Evolutionary conservation across 2,888 invertebrate species (phyloP), one percentile per base, ranked within the genome.

Genomic region (Willowsia nigromaculata): DNA sequence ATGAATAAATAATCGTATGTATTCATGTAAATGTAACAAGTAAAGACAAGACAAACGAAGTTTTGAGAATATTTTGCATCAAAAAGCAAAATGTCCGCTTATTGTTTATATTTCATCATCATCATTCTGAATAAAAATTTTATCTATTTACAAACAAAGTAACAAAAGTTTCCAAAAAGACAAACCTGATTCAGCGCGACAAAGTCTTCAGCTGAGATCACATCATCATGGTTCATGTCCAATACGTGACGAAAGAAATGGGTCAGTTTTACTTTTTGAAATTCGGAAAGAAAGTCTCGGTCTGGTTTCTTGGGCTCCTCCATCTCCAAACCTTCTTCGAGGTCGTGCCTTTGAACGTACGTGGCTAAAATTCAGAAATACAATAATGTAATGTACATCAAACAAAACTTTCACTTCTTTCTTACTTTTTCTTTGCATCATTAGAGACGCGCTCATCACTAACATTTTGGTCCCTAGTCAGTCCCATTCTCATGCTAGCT

Each of bases 141-240:
- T 2, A 37, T 33, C n/a, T n/a, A n/a, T 37, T 40, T 71, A 59
- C 43, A 27, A n/a, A 22, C 37, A n/a, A 6, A 37, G 56, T 7
- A 27, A 50, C 40, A 74, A 40, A 33, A 53, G 33, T 53, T 43
- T 56, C 13, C 4, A 56, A 62, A 5, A 43, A 78, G 27, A 27
- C 84, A 68, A 94, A 96, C 96, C 95, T 96, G 96, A 91, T 95
- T 96, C 92, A 96, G 95, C 88, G 95, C 94, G 92, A 96, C 96
- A 93, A 96, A 96, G 94, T 96, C 96, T 93, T 96, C 96, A 91
- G 87, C 87, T 18, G 95, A 95, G 92, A 96, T 96, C 92, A 96
- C 95, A 93, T 96, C 96, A 94, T 96, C 96, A 80, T 95, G 94
- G 93, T 96, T 96, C 93, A 96, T 95, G 93, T 96, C 96, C 90